Base-by-base conservation (phyloP, 2,113 vertebrate genomes). In the Oophaga pumilio region DNA sequence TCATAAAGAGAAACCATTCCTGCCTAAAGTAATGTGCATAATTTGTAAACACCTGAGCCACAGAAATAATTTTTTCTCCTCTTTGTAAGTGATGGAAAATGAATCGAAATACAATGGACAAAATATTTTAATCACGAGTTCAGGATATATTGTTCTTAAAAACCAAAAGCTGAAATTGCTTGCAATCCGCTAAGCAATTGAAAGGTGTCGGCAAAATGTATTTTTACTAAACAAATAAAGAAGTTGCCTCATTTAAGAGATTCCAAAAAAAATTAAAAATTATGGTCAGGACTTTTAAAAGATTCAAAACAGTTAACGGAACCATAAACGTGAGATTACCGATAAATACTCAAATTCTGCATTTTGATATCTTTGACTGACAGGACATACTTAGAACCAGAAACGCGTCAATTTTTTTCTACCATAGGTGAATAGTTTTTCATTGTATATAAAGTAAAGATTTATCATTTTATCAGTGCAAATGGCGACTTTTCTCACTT, bases 21-120 rank as follows among this genome's bases (percentile, higher is more conserved):
- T 66, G 57, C 59, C 57, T 85, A 85, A 85, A 85, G 57, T 64
- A 52, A 77, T 66, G 56, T 85, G 73, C 73, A 64, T 76, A 77
- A 85, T 77, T 64, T 85, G 84, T 74, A 76, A 85, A 85, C 84
- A 77, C 59, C 84, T 85, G 84, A 77, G 64, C 84, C 56, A 77
- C 73, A 52, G 74, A 85, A 62, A 84, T 20, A 26, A 9, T 10
- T 14, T 20, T 33, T 71, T 74, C 74, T 73, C 22, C 50, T 14
- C 53, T 76, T 28, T 62, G 20, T 76, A 62, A 33, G 33, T 17
- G 28, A 76, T 43, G n/a, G 73, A 77, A 77, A 77, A 52, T 62
- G 74, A 52, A 66, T 22, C 28, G n/a, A 77, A 64, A 85, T 77
- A 77, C 59, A 85, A 77, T 52, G 7, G 57, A 50, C 22, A 50